A percentile compares a stretch with the other conserved stretches of the same genome.
phyloP scores from a whole-genome alignment of 2,113 vertebrate species.

The human (Homo sapiens) region GRCh38 chr7:109661501-109662000 shows the following conservation, averaged over 20 bases:
- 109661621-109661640: background rate
- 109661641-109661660: background rate
- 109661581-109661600: background rate
- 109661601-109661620: background rate
- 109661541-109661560: background rate
- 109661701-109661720: background rate
- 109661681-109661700: background rate
- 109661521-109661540: background rate
- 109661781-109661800: background rate
- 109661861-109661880: background rate
- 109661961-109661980: background rate
- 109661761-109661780: background rate
- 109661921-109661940: background rate
- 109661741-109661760: background rate
- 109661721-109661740: background rate
- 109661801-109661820: background rate
- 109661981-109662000: background rate
- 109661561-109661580: background rate
- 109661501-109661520: background rate
- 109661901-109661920: background rate
- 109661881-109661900: background rate
- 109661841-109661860: background rate
- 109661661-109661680: background rate
- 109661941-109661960: background rate
- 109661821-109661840: background rate